Evolutionary conservation across 2,888 invertebrate genomes (phyloP).

Genomic region (Dysmachus trigonus): DNA sequence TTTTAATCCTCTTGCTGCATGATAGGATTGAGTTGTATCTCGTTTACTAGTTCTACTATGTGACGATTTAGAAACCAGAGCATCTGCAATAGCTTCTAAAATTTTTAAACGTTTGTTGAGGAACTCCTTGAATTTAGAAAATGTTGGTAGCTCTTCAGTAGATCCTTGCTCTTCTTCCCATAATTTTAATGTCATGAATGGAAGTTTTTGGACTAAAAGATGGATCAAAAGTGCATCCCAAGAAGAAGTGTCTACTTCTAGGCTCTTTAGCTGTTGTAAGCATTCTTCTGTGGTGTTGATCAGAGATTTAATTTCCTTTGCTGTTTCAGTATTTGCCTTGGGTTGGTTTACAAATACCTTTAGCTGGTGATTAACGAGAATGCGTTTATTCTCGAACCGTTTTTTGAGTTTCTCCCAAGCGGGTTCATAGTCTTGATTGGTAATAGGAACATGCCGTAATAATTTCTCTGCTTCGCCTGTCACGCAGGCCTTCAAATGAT

Average conservation of each 20-base stretch:
- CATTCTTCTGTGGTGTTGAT: background rate
- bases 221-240: background rate
- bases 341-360: background rate
- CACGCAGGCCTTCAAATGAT: background rate
- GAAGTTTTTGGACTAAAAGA: no score
- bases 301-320: background rate
- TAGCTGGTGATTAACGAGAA: background rate
- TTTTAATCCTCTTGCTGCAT: no score
- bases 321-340: background rate
- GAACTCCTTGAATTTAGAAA: no score
- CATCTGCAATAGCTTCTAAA: no score
- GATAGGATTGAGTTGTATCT: no score
- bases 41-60: no score
- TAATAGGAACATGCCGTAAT: background rate
- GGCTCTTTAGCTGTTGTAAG: background rate
- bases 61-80: no score
- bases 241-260: background rate
- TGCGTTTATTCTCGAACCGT: background rate
- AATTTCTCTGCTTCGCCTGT: background rate
- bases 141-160: no score
- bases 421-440: background rate
- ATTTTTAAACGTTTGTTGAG: no score
- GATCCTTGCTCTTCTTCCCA: no score
- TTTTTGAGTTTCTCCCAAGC: background rate
- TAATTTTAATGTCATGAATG: no score